phyloP scores from a whole-genome alignment of 2,888 invertebrate genomes.

The Lottia gigantea region DNA sequence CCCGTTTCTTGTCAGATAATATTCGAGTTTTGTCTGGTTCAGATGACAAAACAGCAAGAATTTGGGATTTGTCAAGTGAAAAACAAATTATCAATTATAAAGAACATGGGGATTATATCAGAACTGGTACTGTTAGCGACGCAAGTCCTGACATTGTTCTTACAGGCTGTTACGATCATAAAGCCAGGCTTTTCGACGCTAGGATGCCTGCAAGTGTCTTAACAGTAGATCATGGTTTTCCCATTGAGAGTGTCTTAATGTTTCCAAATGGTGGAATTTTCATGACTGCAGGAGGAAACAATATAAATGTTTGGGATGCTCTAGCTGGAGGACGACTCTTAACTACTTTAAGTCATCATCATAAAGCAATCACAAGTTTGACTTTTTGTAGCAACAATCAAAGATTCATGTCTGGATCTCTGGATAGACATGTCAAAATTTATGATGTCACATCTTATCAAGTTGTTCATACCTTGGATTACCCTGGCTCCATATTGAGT shows the following conservation, averaged over 20 bases:
- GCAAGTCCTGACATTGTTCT: constrained; percentile 69
- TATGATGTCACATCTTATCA: constrained; percentile 89
- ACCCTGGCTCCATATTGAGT: constrained; percentile 90
- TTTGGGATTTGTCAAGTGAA: constrained; percentile 94
- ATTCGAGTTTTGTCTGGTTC: constrained; percentile 86
- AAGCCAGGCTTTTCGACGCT: constrained; percentile 87
- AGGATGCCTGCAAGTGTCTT: constrained; percentile 78
- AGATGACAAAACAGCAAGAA: constrained; percentile 85
- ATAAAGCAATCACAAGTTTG: constrained; percentile 93
- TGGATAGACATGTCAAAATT: constrained; percentile 92
- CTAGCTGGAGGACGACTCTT: constrained; percentile 83
- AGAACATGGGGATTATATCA: constrained; percentile 79
- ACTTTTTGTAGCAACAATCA: constrained; percentile 84
- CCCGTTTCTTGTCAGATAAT: constrained; percentile 83
- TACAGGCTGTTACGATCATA: constrained; percentile 83
- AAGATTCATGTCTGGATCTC: constrained; percentile 86
- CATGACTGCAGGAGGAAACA: constrained; percentile 88
- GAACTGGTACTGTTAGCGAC: constrained; percentile 83
- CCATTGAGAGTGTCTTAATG: constrained; percentile 89
- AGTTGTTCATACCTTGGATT: constrained; percentile 88
- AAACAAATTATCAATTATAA: constrained; percentile 73
- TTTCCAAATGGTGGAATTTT: constrained; percentile 90
- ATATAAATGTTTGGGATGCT: constrained; percentile 93
- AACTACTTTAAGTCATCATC: constrained; percentile 88
- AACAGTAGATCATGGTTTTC: constrained; percentile 86